Percentiles rank a stretch among this genome's conserved stretches.
Evolutionary conservation across 2,888 invertebrate species (phyloP).

Genomic region (Trisateles emortualis): DNA sequence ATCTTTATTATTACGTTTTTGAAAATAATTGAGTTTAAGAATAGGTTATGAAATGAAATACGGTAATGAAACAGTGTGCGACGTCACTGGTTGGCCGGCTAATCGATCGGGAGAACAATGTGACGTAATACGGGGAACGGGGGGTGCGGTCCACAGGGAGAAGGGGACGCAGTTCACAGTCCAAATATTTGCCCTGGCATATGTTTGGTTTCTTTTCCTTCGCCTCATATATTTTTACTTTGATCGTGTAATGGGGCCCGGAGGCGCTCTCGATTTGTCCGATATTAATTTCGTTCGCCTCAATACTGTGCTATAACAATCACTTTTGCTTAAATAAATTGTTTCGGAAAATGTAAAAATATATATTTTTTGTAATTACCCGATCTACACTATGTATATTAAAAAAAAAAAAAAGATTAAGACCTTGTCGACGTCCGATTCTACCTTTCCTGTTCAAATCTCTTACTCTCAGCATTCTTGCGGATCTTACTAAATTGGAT

Average conservation of each 20-base stretch:
- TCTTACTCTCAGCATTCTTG: too few relatives aligned
- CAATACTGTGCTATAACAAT: constrained; percentile 53
- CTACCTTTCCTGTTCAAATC: too few relatives aligned
- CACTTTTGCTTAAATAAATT: constrained; percentile 55
- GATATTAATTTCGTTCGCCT: constrained; percentile 77
- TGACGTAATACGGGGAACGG: constrained; percentile 72
- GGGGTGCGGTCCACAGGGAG: constrained; percentile 58
- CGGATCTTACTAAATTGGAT: too few relatives aligned
- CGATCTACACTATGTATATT: too few relatives aligned
- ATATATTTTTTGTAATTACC: too few relatives aligned
- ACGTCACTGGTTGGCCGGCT: constrained; percentile 73
- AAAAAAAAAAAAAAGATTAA: too few relatives aligned
- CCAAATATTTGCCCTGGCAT: constrained; percentile 84
- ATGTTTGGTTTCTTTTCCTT: constrained; percentile 86
- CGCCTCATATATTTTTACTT: constrained; percentile 86
- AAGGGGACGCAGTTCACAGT: constrained; percentile 64
- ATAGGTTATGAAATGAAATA: constrained; percentile 50
- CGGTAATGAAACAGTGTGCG: constrained; percentile 66
- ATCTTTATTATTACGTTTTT: constrained; percentile 29
- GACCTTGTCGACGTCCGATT: too few relatives aligned
- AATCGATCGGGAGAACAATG: constrained; percentile 84
- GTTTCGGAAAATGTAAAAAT: constrained; percentile 45
- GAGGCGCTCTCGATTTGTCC: constrained; percentile 78
- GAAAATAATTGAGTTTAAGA: constrained; percentile 33
- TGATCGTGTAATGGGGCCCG: constrained; percentile 80